A percentile compares a stretch with the other conserved stretches of the same genome.
These are phyloP conservation scores for Nipponia nippon DNA, from an alignment of 2,113 vertebrate species.

Conservation along the genomic window DNA sequence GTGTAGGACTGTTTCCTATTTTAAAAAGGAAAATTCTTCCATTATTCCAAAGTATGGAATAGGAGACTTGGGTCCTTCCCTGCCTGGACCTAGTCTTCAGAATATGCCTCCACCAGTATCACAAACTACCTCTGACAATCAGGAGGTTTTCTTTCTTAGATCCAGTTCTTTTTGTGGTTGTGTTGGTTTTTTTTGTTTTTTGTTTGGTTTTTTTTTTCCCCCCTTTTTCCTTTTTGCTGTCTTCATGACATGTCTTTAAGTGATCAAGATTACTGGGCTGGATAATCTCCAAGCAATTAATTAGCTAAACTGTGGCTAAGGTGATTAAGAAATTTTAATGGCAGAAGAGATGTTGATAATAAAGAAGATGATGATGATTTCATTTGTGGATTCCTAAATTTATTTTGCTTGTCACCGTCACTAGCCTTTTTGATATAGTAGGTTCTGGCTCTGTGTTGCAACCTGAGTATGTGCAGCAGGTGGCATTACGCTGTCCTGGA, in stretches of 20 bases:
- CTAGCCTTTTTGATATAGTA: background rate
- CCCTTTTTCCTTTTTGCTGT: background rate
- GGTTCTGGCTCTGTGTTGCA: background rate
- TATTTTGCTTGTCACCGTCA: background rate
- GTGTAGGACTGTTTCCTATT: background rate
- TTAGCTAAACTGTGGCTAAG: background rate
- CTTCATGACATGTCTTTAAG: background rate
- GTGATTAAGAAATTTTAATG: background rate
- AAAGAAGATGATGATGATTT: background rate
- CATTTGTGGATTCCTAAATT: background rate
- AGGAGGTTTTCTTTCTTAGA: background rate
- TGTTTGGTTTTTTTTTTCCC: too few species aligned
- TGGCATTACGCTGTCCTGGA: background rate
- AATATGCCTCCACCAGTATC: background rate
- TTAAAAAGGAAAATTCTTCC: background rate
- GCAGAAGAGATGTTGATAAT: background rate
- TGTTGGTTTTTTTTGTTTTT: too few species aligned
- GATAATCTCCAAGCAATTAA: background rate
- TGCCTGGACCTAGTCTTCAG: background rate
- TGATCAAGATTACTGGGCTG: background rate
- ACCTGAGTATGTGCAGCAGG: background rate
- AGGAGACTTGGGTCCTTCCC: background rate
- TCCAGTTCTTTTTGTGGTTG: background rate
- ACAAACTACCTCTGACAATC: background rate
- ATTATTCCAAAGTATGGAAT: background rate